These are phyloP conservation scores for Platycheirus albimanus DNA, from an alignment of 2,888 invertebrate genomes.

Conservation along the genomic window DNA sequence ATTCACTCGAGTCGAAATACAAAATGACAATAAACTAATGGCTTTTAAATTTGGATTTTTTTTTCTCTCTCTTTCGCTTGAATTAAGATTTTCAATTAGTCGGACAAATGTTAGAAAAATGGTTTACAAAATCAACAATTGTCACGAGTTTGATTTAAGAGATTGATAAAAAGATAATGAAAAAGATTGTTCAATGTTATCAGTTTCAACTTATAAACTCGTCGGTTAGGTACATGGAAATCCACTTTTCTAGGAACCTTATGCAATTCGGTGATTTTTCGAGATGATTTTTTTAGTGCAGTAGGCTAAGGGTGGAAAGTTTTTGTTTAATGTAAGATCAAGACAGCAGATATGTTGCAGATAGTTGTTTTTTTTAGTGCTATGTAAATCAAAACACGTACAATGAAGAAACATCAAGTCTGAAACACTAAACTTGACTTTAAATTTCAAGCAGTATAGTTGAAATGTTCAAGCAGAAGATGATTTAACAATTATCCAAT, in stretches of 20 bases:
- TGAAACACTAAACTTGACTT: no score
- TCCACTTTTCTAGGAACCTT: conserved; percentile 58
- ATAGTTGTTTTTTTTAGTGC: no score
- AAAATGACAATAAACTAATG: background rate
- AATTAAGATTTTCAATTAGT: conserved; percentile 70
- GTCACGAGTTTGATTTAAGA: conserved; percentile 59
- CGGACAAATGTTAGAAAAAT: conserved; percentile 63
- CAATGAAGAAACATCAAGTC: no score
- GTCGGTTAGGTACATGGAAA: conserved; percentile 54
- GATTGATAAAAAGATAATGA: conserved; percentile 56
- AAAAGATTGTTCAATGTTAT: conserved; percentile 51
- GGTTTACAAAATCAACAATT: conserved; percentile 61
- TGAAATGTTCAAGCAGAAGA: no score
- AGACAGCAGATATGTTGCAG: no score
- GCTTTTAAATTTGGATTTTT: conserved; percentile 9
- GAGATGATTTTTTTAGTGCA: no score
- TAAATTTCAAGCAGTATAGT: no score
- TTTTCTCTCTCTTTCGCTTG: conserved; percentile 10
- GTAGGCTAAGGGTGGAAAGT: no score
- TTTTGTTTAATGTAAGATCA: no score
- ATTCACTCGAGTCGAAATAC: no score
- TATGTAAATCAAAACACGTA: no score
- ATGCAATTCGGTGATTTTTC: conserved; percentile 44
- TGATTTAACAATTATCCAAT: no score
- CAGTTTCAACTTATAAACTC: conserved; percentile 12